phyloP scores from a whole-genome alignment of 2,888 invertebrate species.

The Pomacea canaliculata region DNA sequence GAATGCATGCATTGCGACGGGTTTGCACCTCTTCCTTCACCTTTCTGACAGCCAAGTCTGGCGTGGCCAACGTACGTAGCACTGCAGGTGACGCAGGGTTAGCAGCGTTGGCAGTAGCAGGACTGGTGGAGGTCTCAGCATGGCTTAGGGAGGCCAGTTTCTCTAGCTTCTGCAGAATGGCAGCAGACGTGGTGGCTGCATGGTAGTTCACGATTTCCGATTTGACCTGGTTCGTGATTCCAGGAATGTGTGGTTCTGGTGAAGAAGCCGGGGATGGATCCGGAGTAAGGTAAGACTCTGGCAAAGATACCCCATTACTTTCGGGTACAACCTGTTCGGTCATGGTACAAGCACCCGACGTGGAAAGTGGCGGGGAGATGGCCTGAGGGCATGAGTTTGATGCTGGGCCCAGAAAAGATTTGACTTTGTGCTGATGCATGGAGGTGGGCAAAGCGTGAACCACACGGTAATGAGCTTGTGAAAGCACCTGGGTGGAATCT shows the following conservation, averaged over 20 bases:
- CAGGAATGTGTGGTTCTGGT: slow-evolving; percentile 42
- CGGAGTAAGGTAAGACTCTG: slow-evolving; percentile 60
- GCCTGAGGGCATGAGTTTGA: background rate
- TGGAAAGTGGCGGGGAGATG: slow-evolving; percentile 27
- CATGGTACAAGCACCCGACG: background rate
- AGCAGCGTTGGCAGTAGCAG: background rate
- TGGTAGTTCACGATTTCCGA: slow-evolving; percentile 8
- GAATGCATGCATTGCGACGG: slow-evolving; percentile 1
- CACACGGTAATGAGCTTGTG: slow-evolving; percentile 36
- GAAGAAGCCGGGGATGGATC: slow-evolving; percentile 61
- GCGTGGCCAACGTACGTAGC: slow-evolving; percentile 3
- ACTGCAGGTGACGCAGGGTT: slow-evolving; percentile 21
- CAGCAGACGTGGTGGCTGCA: slow-evolving; percentile 6
- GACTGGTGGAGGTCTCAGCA: background rate
- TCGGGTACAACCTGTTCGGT: slow-evolving; percentile 57
- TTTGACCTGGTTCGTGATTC: slow-evolving; percentile 9
- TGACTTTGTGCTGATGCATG: slow-evolving; percentile 34
- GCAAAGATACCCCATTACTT: slow-evolving; percentile 40
- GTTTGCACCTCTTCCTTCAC: background rate
- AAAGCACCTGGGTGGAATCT: slow-evolving; percentile 38
- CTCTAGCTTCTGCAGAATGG: slow-evolving; percentile 44
- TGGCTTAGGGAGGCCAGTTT: slow-evolving; percentile 36
- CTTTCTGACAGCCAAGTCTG: slow-evolving; percentile 8
- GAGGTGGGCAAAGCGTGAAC: slow-evolving; percentile 27
- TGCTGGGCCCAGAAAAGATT: slow-evolving; percentile 30